These are phyloP conservation scores for Orius insidiosus DNA, from an alignment of 1,140 invertebrate genomes.

Conservation along the genomic window DNA sequence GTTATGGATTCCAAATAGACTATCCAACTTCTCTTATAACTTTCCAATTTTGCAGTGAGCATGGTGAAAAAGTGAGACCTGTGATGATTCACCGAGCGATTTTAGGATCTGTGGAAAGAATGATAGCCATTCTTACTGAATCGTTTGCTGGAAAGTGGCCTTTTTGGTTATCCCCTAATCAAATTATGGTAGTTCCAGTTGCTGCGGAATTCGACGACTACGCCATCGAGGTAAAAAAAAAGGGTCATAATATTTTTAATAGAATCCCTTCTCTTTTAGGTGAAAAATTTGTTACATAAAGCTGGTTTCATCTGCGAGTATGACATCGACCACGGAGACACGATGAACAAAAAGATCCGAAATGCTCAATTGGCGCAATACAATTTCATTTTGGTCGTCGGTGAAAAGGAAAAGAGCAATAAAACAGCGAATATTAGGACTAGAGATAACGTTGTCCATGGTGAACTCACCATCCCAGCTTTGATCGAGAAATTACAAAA, in stretches of 20 bases:
- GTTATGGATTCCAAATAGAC: too few relatives aligned
- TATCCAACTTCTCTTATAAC: too few relatives aligned
- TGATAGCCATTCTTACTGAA: constrained; percentile 96
- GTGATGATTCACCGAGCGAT: constrained; percentile 98
- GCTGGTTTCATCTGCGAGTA: constrained; percentile 85
- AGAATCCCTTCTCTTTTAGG: too few relatives aligned
- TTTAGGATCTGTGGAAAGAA: constrained; percentile 91
- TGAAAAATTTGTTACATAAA: constrained; percentile 52
- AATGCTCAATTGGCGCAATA: constrained; percentile 96
- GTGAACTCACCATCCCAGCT: constrained; percentile 67
- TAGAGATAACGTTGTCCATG: constrained; percentile 90
- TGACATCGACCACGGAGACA: constrained; percentile 83
- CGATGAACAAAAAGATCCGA: constrained; percentile 94
- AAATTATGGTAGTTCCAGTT: constrained; percentile 85
- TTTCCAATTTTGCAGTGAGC: too few relatives aligned
- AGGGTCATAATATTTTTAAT: too few relatives aligned
- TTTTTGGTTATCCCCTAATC: constrained; percentile 93
- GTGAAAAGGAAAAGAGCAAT: constrained; percentile 80
- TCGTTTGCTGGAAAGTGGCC: constrained; percentile 98
- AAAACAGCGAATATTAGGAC: constrained; percentile 94
- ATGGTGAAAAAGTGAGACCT: constrained; percentile 77
- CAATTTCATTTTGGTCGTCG: constrained; percentile 75
- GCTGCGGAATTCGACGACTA: constrained; percentile 72
- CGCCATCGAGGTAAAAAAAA: constrained; percentile 51
- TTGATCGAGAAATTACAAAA: constrained; percentile 76